Evolutionary conservation across 2,888 invertebrate species (phyloP).

Genomic region (Idaea biselata): DNA sequence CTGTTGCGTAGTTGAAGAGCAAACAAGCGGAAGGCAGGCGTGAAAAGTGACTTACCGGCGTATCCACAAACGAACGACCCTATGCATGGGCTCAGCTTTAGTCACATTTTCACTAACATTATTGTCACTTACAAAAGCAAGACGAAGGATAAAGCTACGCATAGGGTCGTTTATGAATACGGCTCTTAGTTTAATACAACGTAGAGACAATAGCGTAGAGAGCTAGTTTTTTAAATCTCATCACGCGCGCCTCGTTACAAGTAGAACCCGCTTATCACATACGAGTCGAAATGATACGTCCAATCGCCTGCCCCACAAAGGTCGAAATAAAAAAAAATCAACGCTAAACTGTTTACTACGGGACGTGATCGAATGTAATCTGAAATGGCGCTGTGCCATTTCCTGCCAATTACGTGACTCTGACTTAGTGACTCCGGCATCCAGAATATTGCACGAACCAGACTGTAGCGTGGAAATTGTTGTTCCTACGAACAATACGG

Average conservation of each 20-base stretch:
- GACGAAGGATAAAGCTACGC: too few relatives aligned
- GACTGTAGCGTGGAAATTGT: slow-evolving; percentile 16
- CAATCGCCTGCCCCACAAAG: slow-evolving; percentile 41
- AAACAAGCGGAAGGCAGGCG: too few relatives aligned
- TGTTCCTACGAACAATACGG: slow-evolving; percentile 29
- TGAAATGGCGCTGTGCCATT: slow-evolving; percentile 57
- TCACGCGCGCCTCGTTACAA: slow-evolving; percentile 26
- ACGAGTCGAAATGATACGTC: slow-evolving; percentile 19
- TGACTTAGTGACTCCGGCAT: slow-evolving; percentile 53
- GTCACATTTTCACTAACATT: too few relatives aligned
- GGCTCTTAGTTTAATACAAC: too few relatives aligned
- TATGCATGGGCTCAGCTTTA: too few relatives aligned
- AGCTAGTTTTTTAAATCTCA: slow-evolving; percentile 17
- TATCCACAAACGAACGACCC: too few relatives aligned
- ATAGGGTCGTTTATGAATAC: too few relatives aligned
- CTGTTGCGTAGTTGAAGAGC: too few relatives aligned
- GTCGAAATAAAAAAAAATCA: slow-evolving; percentile 51
- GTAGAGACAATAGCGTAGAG: too few relatives aligned
- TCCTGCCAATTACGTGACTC: slow-evolving; percentile 67
- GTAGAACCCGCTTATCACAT: slow-evolving; percentile 28
- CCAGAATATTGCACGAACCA: slow-evolving; percentile 37
- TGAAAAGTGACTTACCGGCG: too few relatives aligned
- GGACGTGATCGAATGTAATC: slow-evolving; percentile 66
- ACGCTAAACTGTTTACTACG: slow-evolving; percentile 62
- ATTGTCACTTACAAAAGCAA: too few relatives aligned